These are phyloP conservation scores for Zoroaster sp. DNA, from an alignment of 53 echinoderm and acorn worm species.

Conservation along the genomic window DNA sequence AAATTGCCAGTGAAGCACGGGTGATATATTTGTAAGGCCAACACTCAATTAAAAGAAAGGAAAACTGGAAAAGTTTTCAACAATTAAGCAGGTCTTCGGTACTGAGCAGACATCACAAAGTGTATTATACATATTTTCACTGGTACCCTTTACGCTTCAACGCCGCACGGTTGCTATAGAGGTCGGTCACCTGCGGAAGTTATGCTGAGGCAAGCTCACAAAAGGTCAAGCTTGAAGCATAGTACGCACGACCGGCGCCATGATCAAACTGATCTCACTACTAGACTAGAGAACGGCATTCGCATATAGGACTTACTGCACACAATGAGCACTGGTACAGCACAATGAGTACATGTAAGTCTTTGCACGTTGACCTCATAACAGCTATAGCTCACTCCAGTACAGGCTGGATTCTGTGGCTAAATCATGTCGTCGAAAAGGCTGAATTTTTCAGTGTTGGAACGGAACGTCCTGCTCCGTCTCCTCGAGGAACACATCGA, in stretches of 20 bases:
- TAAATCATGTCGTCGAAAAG: not conserved
- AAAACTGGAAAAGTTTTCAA: too few species aligned
- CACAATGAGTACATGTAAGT: not conserved
- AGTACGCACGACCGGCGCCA: not conserved
- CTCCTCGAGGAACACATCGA: conserved; percentile 43
- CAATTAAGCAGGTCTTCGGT: too few species aligned
- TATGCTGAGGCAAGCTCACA: conserved; percentile 29
- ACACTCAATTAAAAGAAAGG: too few species aligned
- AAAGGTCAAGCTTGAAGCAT: conserved; percentile 31
- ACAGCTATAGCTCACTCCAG: not conserved
- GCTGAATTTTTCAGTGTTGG: conserved; percentile 21
- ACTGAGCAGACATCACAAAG: too few species aligned
- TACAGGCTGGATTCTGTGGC: not conserved
- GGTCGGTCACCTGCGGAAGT: conserved; percentile 15
- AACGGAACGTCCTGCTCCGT: conserved; percentile 3
- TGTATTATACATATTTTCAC: too few species aligned
- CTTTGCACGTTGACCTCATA: not conserved
- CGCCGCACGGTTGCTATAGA: not conserved
- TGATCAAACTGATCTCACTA: not conserved
- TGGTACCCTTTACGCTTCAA: too few species aligned
- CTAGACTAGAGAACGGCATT: not conserved
- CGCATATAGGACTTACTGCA: not conserved
- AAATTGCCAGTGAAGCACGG: too few species aligned
- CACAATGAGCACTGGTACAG: not conserved
- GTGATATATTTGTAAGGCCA: too few species aligned